Evolutionary conservation across 2,113 vertebrate species (phyloP).

Genomic region (Gorsachius goisagi): DNA sequence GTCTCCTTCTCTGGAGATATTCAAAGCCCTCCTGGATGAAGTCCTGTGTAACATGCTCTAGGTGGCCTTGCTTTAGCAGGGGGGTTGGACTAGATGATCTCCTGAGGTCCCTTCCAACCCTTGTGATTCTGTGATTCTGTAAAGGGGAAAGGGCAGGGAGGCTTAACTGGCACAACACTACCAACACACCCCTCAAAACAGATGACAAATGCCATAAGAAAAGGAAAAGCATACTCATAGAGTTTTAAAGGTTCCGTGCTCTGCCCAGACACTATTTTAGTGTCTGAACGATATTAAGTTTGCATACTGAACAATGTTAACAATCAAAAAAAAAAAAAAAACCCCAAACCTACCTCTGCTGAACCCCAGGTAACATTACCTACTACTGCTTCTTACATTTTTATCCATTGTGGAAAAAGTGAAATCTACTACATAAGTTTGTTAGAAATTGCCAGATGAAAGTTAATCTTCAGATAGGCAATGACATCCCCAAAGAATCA

Average conservation of each 20-base stretch:
- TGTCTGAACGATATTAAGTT: neutral
- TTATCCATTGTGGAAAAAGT: neutral
- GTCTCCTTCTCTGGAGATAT: too few relatives aligned
- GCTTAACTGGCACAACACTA: neutral
- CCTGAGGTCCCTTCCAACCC: too few relatives aligned
- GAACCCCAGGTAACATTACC: neutral
- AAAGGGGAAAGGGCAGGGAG: neutral
- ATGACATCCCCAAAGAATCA: neutral
- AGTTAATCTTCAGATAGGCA: neutral
- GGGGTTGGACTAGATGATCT: too few relatives aligned
- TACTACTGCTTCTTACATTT: neutral
- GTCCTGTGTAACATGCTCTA: too few relatives aligned
- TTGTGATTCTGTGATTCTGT: too few relatives aligned
- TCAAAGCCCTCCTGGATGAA: too few relatives aligned
- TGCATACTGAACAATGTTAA: neutral
- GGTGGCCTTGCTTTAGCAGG: too few relatives aligned
- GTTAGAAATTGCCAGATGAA: neutral
- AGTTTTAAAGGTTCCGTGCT: neutral
- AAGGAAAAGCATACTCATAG: neutral
- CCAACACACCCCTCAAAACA: neutral
- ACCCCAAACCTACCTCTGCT: neutral
- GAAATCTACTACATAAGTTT: neutral
- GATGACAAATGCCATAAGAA: neutral
- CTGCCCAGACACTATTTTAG: neutral
- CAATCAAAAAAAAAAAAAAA: too few relatives aligned